Base-by-base conservation (phyloP, 2,888 invertebrate species). In the Hypomecis atomaria region DNA sequence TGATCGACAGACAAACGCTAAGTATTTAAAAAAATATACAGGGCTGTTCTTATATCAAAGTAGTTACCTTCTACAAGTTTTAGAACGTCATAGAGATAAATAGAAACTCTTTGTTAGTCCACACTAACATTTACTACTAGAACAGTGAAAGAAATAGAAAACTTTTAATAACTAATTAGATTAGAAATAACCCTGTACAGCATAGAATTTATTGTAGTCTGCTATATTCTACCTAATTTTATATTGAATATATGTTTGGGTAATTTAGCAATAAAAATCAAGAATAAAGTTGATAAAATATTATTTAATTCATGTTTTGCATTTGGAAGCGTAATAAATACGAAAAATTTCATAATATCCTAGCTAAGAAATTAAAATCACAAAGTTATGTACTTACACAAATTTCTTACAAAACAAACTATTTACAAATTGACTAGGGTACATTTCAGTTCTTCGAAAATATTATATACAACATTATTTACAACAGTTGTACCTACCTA, bases 281-380 rank as follows among this genome's bases (percentile, higher is more conserved):
- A 59, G 73, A 75, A 64, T 68, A 62, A 81, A 81, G 82, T 92
- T 87, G 88, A 88, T 87, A 92, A 92, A 92, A 91, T 91, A 90
- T 90, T 88, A 82, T 87, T 92, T 92, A 90, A 90, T 91, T 88
- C 87, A 89, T 89, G 89, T 87, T 91, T 89, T 90, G 88, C 86
- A 82, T 87, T 90, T 88, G 90, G 90, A 92, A 92, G 92, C 92
- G 91, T 92, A 92, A 92, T 92, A 92, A 92, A 92, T 92, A 92
- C 90, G 89, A 86, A 86, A 85, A 84, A 81, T 83, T 89, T 87
- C 80, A 84, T 86, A 23, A 23, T 23, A 86, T 82, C 85, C 90
- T 91, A 92, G 78, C 87, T 92, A 90, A 88, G 86, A 83, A 84
- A 87, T 89, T 56, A 56, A 92, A 90, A 92, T 92, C 92, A 92